Conservation (phyloP, 2,113 vertebrate genomes). For the Dolichallabes microphthalmus region DNA sequence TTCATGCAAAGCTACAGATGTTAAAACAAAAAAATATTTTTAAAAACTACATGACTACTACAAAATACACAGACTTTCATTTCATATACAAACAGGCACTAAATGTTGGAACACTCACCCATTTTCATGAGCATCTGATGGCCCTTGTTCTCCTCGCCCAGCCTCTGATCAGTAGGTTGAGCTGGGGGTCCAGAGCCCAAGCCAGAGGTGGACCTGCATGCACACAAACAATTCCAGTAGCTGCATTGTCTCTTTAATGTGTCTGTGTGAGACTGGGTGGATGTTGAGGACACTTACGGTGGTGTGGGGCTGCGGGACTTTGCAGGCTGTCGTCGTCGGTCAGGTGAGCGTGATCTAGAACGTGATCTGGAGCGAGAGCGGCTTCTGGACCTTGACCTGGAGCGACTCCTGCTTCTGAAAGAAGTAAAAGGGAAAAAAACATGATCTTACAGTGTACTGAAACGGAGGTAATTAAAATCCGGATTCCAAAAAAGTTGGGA, state of each 20-base stretch:
- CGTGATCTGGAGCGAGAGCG: conserved; percentile 81
- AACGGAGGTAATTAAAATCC: background rate
- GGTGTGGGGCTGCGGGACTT: conserved; percentile 87
- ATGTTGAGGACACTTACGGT: conserved; percentile 75
- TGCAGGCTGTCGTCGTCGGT: conserved; percentile 74
- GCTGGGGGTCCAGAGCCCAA: conserved; percentile 77
- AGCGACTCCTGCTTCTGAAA: conserved; percentile 82
- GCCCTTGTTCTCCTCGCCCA: conserved; percentile 91
- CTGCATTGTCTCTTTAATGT: background rate
- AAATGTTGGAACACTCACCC: conserved; percentile 64
- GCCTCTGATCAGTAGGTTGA: conserved; percentile 74
- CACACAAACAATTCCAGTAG: background rate
- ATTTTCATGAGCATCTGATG: conserved; percentile 81
- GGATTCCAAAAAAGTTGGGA: too few species aligned
- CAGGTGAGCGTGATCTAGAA: conserved; percentile 83
- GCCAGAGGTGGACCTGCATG: conserved; percentile 80
- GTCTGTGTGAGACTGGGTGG: too few species aligned
- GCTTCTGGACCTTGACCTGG: conserved; percentile 82
- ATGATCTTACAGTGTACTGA: background rate
- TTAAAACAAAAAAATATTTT: background rate
- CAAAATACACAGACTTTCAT: background rate
- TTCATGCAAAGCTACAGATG: background rate
- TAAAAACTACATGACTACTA: too few species aligned
- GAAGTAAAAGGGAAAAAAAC: background rate
- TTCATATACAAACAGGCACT: background rate